Evolutionary conservation across 2,113 vertebrate species (phyloP).

Genomic region (Malurus cyaneus): DNA sequence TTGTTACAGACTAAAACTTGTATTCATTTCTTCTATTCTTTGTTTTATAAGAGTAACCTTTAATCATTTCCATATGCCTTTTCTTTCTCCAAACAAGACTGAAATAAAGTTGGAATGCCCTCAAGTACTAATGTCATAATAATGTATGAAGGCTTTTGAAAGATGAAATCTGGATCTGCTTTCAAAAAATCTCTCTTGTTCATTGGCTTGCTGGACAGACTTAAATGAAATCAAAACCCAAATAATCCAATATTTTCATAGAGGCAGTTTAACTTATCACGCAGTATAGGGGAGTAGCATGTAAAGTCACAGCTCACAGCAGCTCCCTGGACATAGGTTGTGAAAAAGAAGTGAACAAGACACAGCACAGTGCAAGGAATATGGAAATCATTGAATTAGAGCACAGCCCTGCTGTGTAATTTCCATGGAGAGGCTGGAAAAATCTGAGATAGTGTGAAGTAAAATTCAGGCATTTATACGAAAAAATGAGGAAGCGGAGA

Average conservation of each 20-base stretch:
- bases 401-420: background rate
- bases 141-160: background rate
- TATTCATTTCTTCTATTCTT: background rate
- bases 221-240: constrained; percentile 26
- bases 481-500: background rate
- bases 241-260: background rate
- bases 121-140: constrained; percentile 17
- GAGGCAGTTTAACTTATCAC: background rate
- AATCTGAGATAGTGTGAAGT: background rate
- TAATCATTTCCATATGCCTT: constrained; percentile 49
- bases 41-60: constrained; percentile 22
- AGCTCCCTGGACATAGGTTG: background rate
- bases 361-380: background rate
- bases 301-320: background rate
- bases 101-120: constrained; percentile 36
- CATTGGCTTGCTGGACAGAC: background rate
- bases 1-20: background rate
- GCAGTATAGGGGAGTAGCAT: background rate
- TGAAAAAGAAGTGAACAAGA: background rate
- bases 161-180: constrained; percentile 38
- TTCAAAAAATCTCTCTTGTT: constrained; percentile 12
- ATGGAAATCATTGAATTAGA: background rate
- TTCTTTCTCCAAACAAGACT: constrained; percentile 20
- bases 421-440: background rate
- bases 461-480: background rate